phyloP scores from a whole-genome alignment of 2,888 invertebrate species.

The Dastarcus helophoroides region DNA sequence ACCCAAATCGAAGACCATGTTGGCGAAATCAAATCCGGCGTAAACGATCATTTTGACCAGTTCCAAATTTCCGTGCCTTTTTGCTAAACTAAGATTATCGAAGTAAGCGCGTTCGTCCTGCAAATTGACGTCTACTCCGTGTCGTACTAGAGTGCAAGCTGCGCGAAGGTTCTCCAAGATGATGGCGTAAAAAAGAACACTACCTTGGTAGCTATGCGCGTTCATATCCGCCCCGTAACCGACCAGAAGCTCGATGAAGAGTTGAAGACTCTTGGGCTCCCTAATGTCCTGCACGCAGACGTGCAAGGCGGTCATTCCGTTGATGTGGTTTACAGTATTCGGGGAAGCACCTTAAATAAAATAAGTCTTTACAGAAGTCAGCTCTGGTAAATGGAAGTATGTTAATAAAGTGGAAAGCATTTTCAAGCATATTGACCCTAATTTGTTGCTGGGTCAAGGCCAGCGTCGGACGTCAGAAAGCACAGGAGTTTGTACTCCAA shows the following conservation, averaged over 20 bases:
- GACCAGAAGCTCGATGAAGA: slow-evolving; percentile 38
- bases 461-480: too few species aligned
- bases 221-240: slow-evolving; percentile 30
- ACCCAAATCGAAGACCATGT: slow-evolving; percentile 32
- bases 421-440: too few species aligned
- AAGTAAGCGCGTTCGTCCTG: slow-evolving; percentile 45
- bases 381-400: too few species aligned
- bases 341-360: slow-evolving; percentile 28
- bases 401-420: too few species aligned
- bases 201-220: slow-evolving; percentile 31
- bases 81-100: slow-evolving; percentile 46
- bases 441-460: too few species aligned
- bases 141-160: slow-evolving; percentile 45
- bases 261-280: slow-evolving; percentile 41
- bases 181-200: slow-evolving; percentile 37
- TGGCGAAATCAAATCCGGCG: slow-evolving; percentile 33
- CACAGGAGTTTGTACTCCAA: too few species aligned
- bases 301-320: slow-evolving; percentile 44
- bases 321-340: slow-evolving; percentile 30
- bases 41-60: slow-evolving; percentile 35
- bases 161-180: slow-evolving; percentile 37
- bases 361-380: slow-evolving; percentile 4
- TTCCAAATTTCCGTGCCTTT: slow-evolving; percentile 33
- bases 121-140: slow-evolving; percentile 53
- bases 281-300: slow-evolving; percentile 47